Evolutionary conservation across 2,113 vertebrate genomes (phyloP).

Genomic region (Ailuropoda melanoleuca): DNA sequence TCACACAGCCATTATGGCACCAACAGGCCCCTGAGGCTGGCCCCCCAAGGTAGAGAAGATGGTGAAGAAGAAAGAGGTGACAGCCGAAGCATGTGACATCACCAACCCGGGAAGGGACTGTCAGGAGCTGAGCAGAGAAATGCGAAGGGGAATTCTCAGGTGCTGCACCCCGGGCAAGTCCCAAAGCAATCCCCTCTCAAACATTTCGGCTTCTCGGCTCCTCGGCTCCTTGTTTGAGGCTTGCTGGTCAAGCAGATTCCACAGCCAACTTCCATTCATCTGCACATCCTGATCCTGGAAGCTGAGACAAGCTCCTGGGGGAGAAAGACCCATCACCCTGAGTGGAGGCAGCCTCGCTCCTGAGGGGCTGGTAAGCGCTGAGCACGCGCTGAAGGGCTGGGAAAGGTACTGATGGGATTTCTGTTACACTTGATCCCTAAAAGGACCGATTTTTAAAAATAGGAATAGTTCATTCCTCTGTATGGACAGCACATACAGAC

Average conservation of each 20-base stretch:
- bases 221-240: neutral
- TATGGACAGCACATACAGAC: neutral
- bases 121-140: neutral
- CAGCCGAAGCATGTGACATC: neutral
- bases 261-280: neutral
- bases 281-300: neutral
- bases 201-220: no score
- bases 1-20: neutral
- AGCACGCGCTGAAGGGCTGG: neutral
- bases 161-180: neutral
- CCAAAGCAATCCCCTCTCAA: neutral
- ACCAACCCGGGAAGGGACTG: neutral
- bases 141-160: neutral
- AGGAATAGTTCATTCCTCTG: neutral
- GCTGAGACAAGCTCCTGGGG: neutral
- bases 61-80: neutral
- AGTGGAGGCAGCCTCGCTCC: neutral
- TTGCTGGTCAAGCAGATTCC: no score
- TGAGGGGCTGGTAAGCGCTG: neutral
- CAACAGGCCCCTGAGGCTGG: neutral
- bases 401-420: neutral
- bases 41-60: neutral
- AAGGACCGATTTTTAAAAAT: neutral
- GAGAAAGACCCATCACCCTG: neutral
- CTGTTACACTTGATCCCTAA: neutral